Evolutionary conservation across 1,140 invertebrate species (phyloP).

Genomic region (Aphaenogaster floridana): DNA sequence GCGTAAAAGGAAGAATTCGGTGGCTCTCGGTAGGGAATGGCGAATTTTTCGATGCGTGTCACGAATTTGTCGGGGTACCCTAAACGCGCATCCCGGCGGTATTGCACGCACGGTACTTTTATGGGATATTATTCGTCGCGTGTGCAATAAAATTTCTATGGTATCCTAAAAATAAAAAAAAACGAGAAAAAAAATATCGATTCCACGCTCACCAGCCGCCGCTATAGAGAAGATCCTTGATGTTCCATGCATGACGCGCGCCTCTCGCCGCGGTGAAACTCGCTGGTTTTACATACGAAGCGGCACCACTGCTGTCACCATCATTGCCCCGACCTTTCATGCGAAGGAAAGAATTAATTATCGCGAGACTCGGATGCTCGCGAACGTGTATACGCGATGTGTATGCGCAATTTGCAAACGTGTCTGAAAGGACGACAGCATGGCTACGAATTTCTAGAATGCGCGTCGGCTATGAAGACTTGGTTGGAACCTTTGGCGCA

Average conservation of each 20-base stretch:
- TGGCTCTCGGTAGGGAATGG: not conserved
- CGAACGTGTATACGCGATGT: not conserved
- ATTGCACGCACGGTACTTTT: constrained; percentile 18
- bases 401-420: constrained; percentile 4
- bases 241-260: constrained; percentile 32
- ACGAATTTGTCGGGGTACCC: constrained; percentile 14
- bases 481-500: not conserved
- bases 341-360: constrained; percentile 39
- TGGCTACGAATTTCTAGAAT: not conserved
- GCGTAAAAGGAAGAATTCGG: not conserved
- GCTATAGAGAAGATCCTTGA: constrained; percentile 24
- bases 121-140: constrained; percentile 34
- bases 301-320: not conserved
- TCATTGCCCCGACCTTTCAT: not conserved
- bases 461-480: not conserved
- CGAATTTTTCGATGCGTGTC: constrained; percentile 23
- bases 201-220: not conserved
- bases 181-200: constrained; percentile 4
- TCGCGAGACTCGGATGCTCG: not conserved
- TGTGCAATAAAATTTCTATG: constrained; percentile 39
- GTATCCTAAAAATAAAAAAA: constrained; percentile 20
- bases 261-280: not conserved
- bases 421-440: not conserved
- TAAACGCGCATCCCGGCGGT: constrained; percentile 7
- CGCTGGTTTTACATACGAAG: constrained; percentile 39